phyloP scores from a whole-genome alignment of 2,113 vertebrate species.

The Alouatta palliata region DNA sequence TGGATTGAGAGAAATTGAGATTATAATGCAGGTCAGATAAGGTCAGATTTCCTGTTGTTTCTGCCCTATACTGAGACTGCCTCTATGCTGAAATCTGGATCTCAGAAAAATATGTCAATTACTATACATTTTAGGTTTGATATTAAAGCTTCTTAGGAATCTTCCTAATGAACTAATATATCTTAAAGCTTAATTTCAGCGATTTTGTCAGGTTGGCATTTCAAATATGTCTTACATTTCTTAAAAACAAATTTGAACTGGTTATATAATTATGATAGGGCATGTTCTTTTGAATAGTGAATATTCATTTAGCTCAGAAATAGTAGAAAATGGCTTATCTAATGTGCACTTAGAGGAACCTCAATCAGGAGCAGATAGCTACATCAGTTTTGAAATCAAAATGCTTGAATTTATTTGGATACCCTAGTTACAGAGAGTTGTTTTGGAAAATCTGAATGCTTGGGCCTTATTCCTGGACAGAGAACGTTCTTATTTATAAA shows the following conservation, averaged over 20 bases:
- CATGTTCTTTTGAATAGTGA: constrained; percentile 69
- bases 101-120: constrained; percentile 35
- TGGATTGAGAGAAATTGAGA: not conserved
- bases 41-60: not conserved
- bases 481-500: constrained; percentile 68
- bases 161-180: constrained; percentile 58
- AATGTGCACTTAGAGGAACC: constrained; percentile 43
- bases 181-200: constrained; percentile 56
- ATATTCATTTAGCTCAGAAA: constrained; percentile 75
- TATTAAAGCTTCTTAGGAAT: not conserved
- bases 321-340: constrained; percentile 46
- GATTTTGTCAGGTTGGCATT: constrained; percentile 66
- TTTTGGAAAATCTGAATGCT: constrained; percentile 72
- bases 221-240: constrained; percentile 54
- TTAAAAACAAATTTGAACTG: constrained; percentile 66
- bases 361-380: constrained; percentile 41
- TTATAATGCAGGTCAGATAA: not conserved
- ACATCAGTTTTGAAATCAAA: constrained; percentile 41
- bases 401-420: constrained; percentile 60
- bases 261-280: constrained; percentile 72
- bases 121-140: constrained; percentile 19
- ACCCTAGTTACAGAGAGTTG: constrained; percentile 65
- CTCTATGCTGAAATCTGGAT: constrained; percentile 11
- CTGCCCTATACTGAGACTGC: not conserved
- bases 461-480: constrained; percentile 42